These are phyloP conservation scores for Pseudomyrmex gracilis DNA, from an alignment of 1,140 invertebrate genomes.

Conservation along the genomic window DNA sequence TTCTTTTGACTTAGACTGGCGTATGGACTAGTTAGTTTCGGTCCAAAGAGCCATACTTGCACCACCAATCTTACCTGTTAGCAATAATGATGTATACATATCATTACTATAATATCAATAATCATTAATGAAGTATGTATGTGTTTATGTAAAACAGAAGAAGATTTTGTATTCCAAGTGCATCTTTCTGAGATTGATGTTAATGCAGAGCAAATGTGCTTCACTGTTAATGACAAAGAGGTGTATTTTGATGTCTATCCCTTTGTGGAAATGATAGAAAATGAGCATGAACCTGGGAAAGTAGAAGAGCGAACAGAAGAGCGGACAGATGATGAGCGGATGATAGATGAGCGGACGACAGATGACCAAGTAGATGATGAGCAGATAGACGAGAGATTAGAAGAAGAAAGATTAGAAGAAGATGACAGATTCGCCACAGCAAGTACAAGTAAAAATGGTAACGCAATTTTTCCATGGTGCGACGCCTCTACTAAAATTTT, in stretches of 20 bases:
- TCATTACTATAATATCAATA: not conserved
- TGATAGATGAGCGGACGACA: too few relatives aligned
- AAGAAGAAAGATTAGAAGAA: not conserved
- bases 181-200: conserved; percentile 43
- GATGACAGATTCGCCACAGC: not conserved
- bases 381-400: too few relatives aligned
- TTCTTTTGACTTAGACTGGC: too few relatives aligned
- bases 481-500: conserved; percentile 44
- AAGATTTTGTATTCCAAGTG: conserved; percentile 7
- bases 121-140: not conserved
- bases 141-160: conserved; percentile 19
- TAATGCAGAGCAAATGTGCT: conserved; percentile 23
- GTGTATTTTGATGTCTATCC: conserved; percentile 27
- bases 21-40: too few relatives aligned
- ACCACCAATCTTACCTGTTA: too few relatives aligned
- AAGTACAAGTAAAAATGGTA: conserved; percentile 31
- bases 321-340: too few relatives aligned
- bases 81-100: too few relatives aligned
- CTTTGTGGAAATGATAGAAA: conserved; percentile 5
- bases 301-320: too few relatives aligned
- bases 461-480: conserved; percentile 40
- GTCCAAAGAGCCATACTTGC: too few relatives aligned
- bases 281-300: conserved; percentile 18
- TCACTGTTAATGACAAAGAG: conserved; percentile 46
- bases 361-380: too few relatives aligned